A percentile compares a stretch with the other conserved stretches of the same genome.
These are phyloP conservation scores for Heteronetta atricapilla DNA, from an alignment of 2,113 vertebrate species.

Conservation along the genomic window DNA sequence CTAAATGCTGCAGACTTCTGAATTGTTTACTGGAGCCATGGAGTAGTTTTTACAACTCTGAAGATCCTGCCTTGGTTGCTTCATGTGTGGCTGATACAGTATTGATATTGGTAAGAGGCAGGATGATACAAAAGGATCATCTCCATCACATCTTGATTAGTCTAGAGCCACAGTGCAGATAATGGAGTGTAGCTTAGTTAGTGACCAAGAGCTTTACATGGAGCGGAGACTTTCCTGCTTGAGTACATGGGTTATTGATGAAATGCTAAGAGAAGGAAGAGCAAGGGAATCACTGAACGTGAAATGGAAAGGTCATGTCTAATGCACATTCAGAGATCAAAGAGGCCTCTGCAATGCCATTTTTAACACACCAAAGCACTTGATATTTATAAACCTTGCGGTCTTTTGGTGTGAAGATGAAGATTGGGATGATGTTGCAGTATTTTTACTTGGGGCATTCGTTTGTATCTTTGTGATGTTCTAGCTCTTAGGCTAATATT, in stretches of 20 bases:
- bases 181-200: rapidly evolving
- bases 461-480: background rate
- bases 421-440: background rate
- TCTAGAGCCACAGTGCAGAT: background rate
- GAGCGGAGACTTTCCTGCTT: background rate
- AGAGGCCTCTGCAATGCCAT: background rate
- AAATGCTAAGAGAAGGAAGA: background rate
- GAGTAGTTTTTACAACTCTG: background rate
- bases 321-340: background rate
- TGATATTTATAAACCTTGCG: background rate
- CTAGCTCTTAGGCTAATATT: background rate
- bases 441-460: background rate
- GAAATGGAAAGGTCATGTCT: background rate
- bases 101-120: rapidly evolving
- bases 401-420: background rate
- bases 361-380: background rate
- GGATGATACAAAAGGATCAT: rapidly evolving
- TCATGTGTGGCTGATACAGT: background rate
- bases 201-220: background rate
- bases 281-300: background rate
- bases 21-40: background rate
- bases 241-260: background rate
- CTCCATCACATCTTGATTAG: rapidly evolving
- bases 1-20: background rate
- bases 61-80: background rate